Percentiles rank a stretch among this genome's conserved stretches.
phyloP scores from a whole-genome alignment of 2,113 vertebrate species.

The Aegithalos caudatus region DNA sequence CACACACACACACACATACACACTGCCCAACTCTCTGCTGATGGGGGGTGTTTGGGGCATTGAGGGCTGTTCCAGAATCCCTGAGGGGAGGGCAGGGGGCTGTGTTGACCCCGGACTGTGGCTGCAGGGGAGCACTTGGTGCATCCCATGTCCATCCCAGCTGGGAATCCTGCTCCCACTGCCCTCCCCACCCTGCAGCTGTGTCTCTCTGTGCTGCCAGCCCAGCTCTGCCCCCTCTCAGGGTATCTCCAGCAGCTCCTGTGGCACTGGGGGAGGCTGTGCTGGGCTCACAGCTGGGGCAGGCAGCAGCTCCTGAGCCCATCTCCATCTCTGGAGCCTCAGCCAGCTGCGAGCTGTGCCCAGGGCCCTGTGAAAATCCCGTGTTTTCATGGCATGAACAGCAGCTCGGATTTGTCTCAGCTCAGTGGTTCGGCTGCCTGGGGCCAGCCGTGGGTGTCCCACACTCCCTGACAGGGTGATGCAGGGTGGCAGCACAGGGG shows the following conservation, averaged over 20 bases:
- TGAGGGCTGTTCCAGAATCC: background rate
- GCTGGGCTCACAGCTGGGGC: background rate
- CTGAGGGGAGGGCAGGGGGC: background rate
- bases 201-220: background rate
- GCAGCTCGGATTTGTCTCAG: background rate
- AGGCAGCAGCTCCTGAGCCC: background rate
- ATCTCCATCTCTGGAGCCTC: background rate
- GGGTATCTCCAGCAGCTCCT: background rate
- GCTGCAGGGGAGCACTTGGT: background rate
- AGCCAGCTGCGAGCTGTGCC: fast-evolving
- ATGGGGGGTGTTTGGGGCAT: fast-evolving
- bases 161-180: fast-evolving
- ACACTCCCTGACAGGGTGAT: background rate
- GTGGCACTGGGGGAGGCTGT: background rate
- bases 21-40: background rate
- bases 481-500: background rate
- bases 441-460: background rate
- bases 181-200: background rate
- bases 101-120: background rate
- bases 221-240: background rate
- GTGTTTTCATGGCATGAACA: background rate
- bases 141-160: fast-evolving
- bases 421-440: background rate
- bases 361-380: background rate
- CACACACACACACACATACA: background rate